Percentiles rank a stretch among this genome's conserved stretches.
phyloP scores from a whole-genome alignment of 2,888 invertebrate genomes.

The Rotaria sp. region DNA sequence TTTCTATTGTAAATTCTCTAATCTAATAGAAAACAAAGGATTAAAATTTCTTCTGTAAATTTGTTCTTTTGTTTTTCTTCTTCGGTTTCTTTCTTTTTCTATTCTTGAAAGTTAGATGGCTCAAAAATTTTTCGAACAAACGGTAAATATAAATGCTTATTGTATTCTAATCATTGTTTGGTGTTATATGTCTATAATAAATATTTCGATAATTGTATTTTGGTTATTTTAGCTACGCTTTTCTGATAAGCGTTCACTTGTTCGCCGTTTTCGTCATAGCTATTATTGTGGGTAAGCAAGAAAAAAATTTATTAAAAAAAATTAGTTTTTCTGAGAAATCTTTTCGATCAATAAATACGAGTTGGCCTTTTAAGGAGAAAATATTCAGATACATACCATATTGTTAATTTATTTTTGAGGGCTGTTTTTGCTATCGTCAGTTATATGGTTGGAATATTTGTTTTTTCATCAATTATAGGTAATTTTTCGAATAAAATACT shows the following conservation, averaged over 20 bases:
- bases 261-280: slow-evolving; percentile 41
- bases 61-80: slow-evolving; percentile 25
- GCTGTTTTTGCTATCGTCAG: slow-evolving; percentile 92
- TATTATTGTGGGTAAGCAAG: slow-evolving; percentile 34
- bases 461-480: slow-evolving; percentile 91
- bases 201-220: not conserved
- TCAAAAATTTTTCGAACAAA: slow-evolving; percentile 37
- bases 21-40: too few species aligned
- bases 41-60: too few species aligned
- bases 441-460: slow-evolving; percentile 91
- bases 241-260: slow-evolving; percentile 37
- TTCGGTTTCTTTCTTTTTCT: slow-evolving; percentile 31
- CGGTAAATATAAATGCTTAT: slow-evolving; percentile 32
- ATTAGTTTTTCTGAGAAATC: not conserved
- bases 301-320: not conserved
- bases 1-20: not conserved
- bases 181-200: not conserved
- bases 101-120: slow-evolving; percentile 33
- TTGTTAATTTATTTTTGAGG: slow-evolving; percentile 61
- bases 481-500: not conserved
- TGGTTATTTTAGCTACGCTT: slow-evolving; percentile 31
- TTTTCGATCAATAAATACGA: not conserved
- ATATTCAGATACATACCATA: not conserved
- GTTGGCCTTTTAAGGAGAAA: not conserved
- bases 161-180: slow-evolving; percentile 1